Base-by-base conservation (phyloP, 2,888 invertebrate species). In the Octonoba sinensis region DNA sequence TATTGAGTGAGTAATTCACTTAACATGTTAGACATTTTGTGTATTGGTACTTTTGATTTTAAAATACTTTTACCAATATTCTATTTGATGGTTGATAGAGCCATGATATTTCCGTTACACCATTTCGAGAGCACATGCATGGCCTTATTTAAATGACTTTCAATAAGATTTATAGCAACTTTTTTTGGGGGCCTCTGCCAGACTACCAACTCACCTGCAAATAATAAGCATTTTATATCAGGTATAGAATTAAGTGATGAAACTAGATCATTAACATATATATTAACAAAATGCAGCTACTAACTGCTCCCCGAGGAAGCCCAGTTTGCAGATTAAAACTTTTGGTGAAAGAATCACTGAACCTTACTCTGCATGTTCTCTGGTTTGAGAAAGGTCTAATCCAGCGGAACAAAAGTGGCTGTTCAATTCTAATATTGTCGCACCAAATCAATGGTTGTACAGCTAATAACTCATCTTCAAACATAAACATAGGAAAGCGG, bases 21-120 rank as follows among this genome's bases (percentile, higher is more conserved):
- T n/a, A n/a, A n/a, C n/a, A n/a, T n/a, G n/a, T n/a, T n/a, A n/a
- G n/a, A n/a, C n/a, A n/a, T n/a, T n/a, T n/a, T n/a, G n/a, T n/a
- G n/a, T n/a, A n/a, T n/a, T n/a, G n/a, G n/a, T n/a, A n/a, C n/a
- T n/a, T n/a, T n/a, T n/a, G n/a, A n/a, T n/a, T n/a, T n/a, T n/a
- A n/a, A n/a, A n/a, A n/a, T n/a, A n/a, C n/a, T n/a, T n/a, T n/a
- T n/a, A n/a, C n/a, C n/a, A n/a, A n/a, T n/a, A n/a, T n/a, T n/a
- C n/a, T n/a, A n/a, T n/a, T n/a, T n/a, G n/a, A n/a, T n/a, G n/a
- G n/a, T n/a, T n/a, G n/a, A n/a, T n/a, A n/a, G n/a, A n/a, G 20
- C 49, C 49, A 65, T 65, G 49, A 27, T 69, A 69, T 69, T 69
- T 51, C 24, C 69, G n/a, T n/a, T 69, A 27, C 56, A 69, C 0